These are phyloP conservation scores for Tautogolabrus adspersus DNA, from an alignment of 2,113 vertebrate species.

Conservation along the genomic window DNA sequence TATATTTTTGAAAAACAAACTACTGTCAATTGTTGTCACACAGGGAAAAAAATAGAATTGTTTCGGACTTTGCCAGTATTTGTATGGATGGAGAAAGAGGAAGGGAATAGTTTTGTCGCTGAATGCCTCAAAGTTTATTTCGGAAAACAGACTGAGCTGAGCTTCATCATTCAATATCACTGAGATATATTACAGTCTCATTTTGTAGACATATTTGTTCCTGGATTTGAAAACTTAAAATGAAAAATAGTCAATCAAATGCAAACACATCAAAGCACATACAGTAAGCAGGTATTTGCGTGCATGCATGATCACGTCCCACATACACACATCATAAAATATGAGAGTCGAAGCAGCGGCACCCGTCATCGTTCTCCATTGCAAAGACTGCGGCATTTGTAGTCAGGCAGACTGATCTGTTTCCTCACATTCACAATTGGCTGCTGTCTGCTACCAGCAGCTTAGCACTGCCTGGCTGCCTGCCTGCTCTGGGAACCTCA, in stretches of 20 bases:
- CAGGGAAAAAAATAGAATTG: neutral
- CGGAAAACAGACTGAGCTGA: conserved; percentile 35
- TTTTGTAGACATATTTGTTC: neutral
- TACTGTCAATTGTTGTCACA: neutral
- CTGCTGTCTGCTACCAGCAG: conserved; percentile 44
- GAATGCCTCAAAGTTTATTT: conserved; percentile 31
- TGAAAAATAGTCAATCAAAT: conserved; percentile 18
- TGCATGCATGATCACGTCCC: neutral
- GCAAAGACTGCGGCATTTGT: conserved; percentile 7
- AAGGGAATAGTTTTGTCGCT: conserved; percentile 33
- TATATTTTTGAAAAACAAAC: conserved; percentile 18
- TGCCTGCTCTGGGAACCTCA: conserved; percentile 35
- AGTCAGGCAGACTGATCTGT: conserved; percentile 40
- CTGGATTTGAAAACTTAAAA: conserved; percentile 8
- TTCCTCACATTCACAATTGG: conserved; percentile 48
- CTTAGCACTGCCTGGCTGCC: neutral
- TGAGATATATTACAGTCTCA: conserved; percentile 22
- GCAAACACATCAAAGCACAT: conserved; percentile 5
- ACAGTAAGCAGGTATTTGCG: neutral
- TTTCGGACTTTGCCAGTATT: neutral
- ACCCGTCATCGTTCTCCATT: conserved; percentile 35
- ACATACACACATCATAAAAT: neutral
- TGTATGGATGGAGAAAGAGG: conserved; percentile 1
- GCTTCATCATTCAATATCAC: conserved; percentile 45
- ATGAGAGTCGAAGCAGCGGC: neutral